Evolutionary conservation across 1,140 invertebrate genomes (phyloP).

Genomic region (Xylocopa sonorina): DNA sequence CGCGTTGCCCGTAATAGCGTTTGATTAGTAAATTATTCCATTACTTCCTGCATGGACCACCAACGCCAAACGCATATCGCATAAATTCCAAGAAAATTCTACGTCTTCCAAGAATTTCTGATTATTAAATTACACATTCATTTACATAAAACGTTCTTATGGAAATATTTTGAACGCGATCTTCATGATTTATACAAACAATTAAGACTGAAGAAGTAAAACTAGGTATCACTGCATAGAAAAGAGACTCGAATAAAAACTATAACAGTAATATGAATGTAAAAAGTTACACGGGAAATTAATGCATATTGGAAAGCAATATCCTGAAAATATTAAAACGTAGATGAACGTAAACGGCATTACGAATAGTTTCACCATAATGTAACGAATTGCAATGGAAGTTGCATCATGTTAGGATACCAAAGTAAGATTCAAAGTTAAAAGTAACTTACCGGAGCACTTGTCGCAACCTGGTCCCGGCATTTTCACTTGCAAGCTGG

Average conservation of each 20-base stretch:
- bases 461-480: slow-evolving; percentile 76
- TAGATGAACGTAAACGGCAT: not conserved
- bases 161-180: not conserved
- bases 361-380: not conserved
- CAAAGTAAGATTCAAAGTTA: not conserved
- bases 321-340: not conserved
- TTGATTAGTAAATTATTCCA: slow-evolving; percentile 33
- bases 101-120: not conserved
- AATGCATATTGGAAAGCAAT: not conserved
- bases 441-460: slow-evolving; percentile 72
- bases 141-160: not conserved
- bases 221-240: not conserved
- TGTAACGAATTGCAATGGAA: not conserved
- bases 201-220: not conserved
- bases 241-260: not conserved
- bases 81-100: not conserved
- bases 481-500: slow-evolving; percentile 66
- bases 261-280: not conserved
- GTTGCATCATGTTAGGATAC: not conserved
- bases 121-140: not conserved
- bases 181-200: not conserved
- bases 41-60: not conserved
- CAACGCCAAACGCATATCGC: not conserved
- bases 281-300: not conserved
- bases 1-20: not conserved